A percentile compares a stretch with the other conserved stretches of the same genome.
phyloP scores from a whole-genome alignment of 2,888 invertebrate genomes.

The Oscheius sp. region DNA sequence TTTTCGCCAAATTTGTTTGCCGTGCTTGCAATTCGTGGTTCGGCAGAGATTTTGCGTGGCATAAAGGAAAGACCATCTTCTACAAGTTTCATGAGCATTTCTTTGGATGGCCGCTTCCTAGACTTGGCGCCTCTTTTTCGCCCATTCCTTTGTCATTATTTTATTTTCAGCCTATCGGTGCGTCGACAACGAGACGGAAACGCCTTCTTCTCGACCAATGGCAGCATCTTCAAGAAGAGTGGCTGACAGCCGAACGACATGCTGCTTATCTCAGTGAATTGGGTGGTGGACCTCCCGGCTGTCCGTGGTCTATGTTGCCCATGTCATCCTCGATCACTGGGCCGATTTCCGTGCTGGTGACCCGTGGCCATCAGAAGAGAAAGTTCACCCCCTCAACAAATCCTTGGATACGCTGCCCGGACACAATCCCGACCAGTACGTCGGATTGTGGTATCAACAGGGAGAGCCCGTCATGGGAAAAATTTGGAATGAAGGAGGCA shows the following conservation, averaged over 20 bases:
- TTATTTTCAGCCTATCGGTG: conserved; percentile 24
- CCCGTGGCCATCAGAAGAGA: conserved; percentile 49
- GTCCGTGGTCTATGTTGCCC: conserved; percentile 37
- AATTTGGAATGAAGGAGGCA: conserved; percentile 68
- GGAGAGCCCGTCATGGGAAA: conserved; percentile 71
- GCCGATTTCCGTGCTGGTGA: conserved; percentile 59
- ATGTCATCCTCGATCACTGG: conserved; percentile 57
- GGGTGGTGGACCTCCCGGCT: conserved; percentile 46
- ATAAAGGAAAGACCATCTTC: too few species aligned
- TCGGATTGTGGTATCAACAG: conserved; percentile 67
- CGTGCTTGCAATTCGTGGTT: too few species aligned
- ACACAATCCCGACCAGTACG: conserved; percentile 66
- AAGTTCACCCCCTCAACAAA: conserved; percentile 55
- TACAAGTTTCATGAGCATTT: too few species aligned
- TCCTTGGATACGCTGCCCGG: conserved; percentile 64
- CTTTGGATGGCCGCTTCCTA: too few species aligned
- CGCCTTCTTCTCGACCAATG: conserved; percentile 63
- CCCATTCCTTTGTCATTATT: too few species aligned
- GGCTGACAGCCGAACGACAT: conserved; percentile 61
- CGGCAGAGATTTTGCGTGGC: too few species aligned
- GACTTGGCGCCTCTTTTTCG: too few species aligned
- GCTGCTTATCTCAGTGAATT: conserved; percentile 65
- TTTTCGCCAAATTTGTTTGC: too few species aligned
- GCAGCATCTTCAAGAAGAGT: conserved; percentile 44
- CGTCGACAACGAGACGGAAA: conserved; percentile 69